Base-by-base conservation (phyloP, 2,888 invertebrate species). In the Eremobia ochroleuca region DNA sequence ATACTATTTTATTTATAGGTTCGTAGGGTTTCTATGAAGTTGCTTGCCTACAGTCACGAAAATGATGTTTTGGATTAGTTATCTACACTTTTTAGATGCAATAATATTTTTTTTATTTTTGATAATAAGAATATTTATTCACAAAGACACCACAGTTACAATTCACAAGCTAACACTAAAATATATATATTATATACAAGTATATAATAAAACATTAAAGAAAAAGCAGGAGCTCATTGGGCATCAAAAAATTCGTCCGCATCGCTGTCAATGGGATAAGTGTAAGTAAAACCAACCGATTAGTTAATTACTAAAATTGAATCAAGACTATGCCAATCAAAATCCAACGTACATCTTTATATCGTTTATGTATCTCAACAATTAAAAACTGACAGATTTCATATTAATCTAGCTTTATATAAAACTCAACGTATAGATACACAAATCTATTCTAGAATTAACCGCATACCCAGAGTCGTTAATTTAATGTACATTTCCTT, bases 1-100 rank as follows among this genome's bases (percentile, higher is more conserved):
- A 66, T 49, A 28, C 34, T 8, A 18, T 40, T 34, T 81, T 72
- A 40, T n/a, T n/a, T n/a, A n/a, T n/a, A n/a, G n/a, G n/a, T n/a
- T n/a, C n/a, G n/a, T n/a, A n/a, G n/a, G n/a, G n/a, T n/a, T n/a
- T n/a, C n/a, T n/a, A n/a, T n/a, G n/a, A n/a, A n/a, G n/a, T 64
- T 65, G 31, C 25, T 52, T 28, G n/a, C 46, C 1, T 61, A 49
- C 37, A n/a, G 25, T 31, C 18, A 34, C 25, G 5, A 25, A n/a
- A 49, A n/a, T 18, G 1, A 49, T 49, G 25, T 31, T 18, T 67
- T 15, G 13, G 15, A 21, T 28, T 43, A 31, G 31, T 4, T 4
- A 31, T 21, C 31, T 31, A 5, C 31, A 61, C 11, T 61, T 46
- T 46, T n/a, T 18, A 15, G 15, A 25, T 31, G 49, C 25, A 67